Percentiles rank a stretch among this genome's conserved stretches.
These are phyloP conservation scores for Metopolophium dirhodum DNA, from an alignment of 1,140 invertebrate genomes.

Conservation along the genomic window DNA sequence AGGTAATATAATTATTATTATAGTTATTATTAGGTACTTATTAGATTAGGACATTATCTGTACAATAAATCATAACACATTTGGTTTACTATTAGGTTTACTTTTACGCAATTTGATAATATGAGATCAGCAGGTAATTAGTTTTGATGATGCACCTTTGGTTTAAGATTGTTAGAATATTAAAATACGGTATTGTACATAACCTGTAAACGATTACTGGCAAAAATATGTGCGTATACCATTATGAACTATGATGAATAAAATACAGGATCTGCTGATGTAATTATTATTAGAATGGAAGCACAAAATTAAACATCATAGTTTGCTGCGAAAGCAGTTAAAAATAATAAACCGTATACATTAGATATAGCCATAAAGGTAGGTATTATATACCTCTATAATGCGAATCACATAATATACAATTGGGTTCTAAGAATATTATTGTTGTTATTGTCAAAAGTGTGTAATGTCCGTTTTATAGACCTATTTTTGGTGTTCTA, in stretches of 20 bases:
- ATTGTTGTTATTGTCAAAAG: neutral
- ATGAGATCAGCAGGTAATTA: neutral
- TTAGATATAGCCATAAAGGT: neutral
- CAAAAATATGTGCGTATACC: neutral
- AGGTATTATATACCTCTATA: neutral
- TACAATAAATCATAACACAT: neutral
- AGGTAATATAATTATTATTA: neutral
- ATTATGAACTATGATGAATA: neutral
- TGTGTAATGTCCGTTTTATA: neutral
- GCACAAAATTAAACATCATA: neutral
- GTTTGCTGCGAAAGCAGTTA: neutral
- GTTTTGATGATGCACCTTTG: neutral
- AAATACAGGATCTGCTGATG: neutral
- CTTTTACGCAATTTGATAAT: neutral
- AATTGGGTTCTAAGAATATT: neutral
- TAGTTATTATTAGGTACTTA: neutral
- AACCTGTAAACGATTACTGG: neutral
- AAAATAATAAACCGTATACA: neutral
- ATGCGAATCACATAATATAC: neutral
- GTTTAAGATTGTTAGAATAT: neutral
- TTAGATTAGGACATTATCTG: neutral
- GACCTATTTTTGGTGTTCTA: slow-evolving; percentile 1
- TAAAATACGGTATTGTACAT: neutral
- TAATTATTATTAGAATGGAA: neutral
- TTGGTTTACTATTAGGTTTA: neutral